Base-by-base conservation (phyloP, 2,797 vertebrate species). In the Chelmon rostratus region DNA sequence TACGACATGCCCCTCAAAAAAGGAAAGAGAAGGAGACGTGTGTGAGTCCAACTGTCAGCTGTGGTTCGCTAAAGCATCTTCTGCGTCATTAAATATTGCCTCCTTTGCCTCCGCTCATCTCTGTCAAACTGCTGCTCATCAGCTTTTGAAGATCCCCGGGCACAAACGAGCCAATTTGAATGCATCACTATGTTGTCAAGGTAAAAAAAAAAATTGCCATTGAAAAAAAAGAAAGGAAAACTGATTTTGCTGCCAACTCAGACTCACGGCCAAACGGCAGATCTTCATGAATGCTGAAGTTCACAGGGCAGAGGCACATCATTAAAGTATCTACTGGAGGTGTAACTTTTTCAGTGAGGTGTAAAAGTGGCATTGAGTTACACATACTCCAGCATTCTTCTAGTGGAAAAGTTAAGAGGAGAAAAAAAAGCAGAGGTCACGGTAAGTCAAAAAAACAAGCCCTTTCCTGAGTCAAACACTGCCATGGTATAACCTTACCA, bases 371-470 rank as follows among this genome's bases (percentile, higher is more conserved):
- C 88, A 81, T 94, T 92, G 89, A 93, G 92, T 94, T 95, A 90
- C 94, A 93, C 90, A 92, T 93, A 89, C 90, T 80, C 86, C 64
- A 54, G 75, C 87, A 90, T 93, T 94, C 93, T 94, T 94, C 79
- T 79, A 90, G 89, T 92, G 94, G 92, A 95, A 94, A 95, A 91
- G 85, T 77, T 62, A 52, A 70, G 54, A 52, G 6, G 7, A 46
- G 2, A 31, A 47, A 58, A 82, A 89, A 89, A 90, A 70, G 85
- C 83, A 85, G 83, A 94, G 95, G 96, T 96, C 95, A 96, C 19
- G 50, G 74, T 83, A 88, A 95, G 96, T 96, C 94, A 95, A 90
- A 94, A 94, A 95, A 96, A 96, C 95, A 95, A 92, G 88, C 83
- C 84, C 87, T 91, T 95, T 95, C 94, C 94, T 93, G 92, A 96